Conservation (phyloP, 2,113 vertebrate genomes). For the Maccullochella peelii region DNA sequence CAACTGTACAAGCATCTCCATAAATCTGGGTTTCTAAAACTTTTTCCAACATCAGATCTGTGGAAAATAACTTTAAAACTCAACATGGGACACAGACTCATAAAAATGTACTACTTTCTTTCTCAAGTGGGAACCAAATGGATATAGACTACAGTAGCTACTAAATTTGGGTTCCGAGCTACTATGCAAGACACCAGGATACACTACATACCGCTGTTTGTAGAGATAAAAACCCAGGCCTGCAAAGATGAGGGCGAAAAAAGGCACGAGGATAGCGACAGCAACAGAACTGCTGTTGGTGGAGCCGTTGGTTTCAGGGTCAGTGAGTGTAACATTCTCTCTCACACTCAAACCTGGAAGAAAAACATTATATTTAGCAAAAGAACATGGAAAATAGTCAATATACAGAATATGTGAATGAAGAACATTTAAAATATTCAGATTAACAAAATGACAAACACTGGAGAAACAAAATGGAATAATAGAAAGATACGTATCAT, state of each 20-base stretch:
- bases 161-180: not conserved
- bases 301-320: constrained; percentile 87
- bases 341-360: constrained; percentile 89
- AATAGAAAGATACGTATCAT: constrained; percentile 48
- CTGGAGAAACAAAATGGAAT: not conserved
- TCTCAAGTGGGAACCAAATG: constrained; percentile 17
- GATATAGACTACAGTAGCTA: not conserved
- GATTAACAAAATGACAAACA: constrained; percentile 7
- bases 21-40: constrained; percentile 33
- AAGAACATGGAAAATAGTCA: not conserved
- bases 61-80: constrained; percentile 23
- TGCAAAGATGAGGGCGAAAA: constrained; percentile 99
- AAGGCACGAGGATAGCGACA: constrained; percentile 99
- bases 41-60: constrained; percentile 13
- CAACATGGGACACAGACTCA: not conserved
- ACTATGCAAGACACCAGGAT: not conserved
- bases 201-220: constrained; percentile 91
- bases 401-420: not conserved
- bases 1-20: constrained; percentile 36
- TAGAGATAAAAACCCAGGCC: constrained; percentile 99
- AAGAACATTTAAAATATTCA: not conserved
- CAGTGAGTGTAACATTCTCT: constrained; percentile 89
- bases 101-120: not conserved
- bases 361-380: not conserved
- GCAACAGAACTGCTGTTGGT: constrained; percentile 99